Evolutionary conservation across 2,797 vertebrate genomes (phyloP).

Genomic region (Crocidura indochinensis): DNA sequence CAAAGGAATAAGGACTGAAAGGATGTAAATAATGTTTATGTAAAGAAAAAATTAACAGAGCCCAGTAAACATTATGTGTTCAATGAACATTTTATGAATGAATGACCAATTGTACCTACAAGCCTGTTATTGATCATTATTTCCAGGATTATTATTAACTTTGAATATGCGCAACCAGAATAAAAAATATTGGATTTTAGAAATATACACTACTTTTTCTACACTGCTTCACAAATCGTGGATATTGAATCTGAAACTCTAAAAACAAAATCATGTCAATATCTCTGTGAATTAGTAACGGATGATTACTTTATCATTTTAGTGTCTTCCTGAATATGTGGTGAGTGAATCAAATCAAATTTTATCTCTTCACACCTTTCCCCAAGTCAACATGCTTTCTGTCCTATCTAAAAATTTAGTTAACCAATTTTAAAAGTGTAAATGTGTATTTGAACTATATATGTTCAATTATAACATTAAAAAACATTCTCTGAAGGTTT

Average conservation of each 20-base stretch:
- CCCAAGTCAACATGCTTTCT: constrained; percentile 1
- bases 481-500: constrained; percentile 2
- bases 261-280: background rate
- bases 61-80: background rate
- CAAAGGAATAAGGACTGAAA: background rate
- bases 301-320: constrained; percentile 28
- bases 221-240: background rate
- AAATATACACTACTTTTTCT: background rate
- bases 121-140: background rate
- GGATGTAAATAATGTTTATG: background rate
- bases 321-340: constrained; percentile 18
- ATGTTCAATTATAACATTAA: background rate
- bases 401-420: constrained; percentile 46
- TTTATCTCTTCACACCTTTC: background rate
- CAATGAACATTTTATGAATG: background rate
- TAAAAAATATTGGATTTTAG: background rate
- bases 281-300: background rate
- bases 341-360: background rate
- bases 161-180: background rate
- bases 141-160: background rate
- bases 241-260: background rate
- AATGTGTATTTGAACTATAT: constrained; percentile 19
- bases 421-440: background rate
- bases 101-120: background rate
- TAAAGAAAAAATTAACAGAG: background rate